Conservation (phyloP, 2,797 vertebrate species). For the Sebastes hubbsi region DNA sequence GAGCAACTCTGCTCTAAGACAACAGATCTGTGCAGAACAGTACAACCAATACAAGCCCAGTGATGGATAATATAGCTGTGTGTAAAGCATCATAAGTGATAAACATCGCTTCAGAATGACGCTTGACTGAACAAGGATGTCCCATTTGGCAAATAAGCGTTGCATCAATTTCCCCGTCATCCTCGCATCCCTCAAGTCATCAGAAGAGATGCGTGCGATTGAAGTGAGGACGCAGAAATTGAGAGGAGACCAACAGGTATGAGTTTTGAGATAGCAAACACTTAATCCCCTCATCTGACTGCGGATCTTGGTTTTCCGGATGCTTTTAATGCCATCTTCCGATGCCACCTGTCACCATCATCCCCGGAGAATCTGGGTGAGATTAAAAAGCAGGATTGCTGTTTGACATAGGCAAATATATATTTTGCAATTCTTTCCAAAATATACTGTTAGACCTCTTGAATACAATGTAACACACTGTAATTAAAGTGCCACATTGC, state of each 20-base stretch:
- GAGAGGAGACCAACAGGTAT: neutral
- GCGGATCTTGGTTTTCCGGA: neutral
- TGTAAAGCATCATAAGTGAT: slow-evolving; percentile 16
- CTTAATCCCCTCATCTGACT: slow-evolving; percentile 25
- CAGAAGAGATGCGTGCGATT: neutral
- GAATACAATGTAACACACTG: neutral
- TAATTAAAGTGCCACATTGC: neutral
- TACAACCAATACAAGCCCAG: neutral
- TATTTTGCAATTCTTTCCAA: accelerated
- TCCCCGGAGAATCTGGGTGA: neutral
- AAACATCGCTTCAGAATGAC: neutral
- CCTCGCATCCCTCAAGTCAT: neutral
- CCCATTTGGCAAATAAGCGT: neutral
- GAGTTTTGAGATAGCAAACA: slow-evolving; percentile 6
- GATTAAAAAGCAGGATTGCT: neutral
- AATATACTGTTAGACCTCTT: neutral
- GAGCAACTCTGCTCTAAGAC: neutral
- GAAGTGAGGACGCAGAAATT: neutral
- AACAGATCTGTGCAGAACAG: neutral
- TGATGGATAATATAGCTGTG: slow-evolving; percentile 2
- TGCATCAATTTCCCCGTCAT: neutral
- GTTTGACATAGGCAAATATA: neutral
- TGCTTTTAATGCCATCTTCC: slow-evolving; percentile 19
- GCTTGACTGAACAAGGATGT: neutral
- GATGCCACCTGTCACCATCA: slow-evolving; percentile 52